Conservation (phyloP, 2,797 vertebrate genomes). For the Borostomias antarcticus region DNA sequence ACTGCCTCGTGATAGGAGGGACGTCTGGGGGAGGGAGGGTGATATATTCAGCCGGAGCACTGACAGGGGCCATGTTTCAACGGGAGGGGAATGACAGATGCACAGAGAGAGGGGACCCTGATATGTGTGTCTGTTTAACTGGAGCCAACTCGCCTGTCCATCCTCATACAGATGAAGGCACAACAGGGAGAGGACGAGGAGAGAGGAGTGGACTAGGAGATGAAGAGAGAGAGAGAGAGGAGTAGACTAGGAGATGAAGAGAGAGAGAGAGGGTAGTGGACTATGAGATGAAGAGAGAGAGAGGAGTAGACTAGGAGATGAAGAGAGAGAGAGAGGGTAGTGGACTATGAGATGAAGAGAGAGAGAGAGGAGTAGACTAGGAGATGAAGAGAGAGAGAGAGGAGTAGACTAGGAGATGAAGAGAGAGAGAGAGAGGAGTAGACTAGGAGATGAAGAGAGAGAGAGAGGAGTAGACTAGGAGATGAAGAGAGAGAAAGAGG, state of each 20-base stretch:
- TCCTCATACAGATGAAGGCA: constrained; percentile 66
- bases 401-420: neutral
- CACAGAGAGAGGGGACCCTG: constrained; percentile 54
- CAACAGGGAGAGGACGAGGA: constrained; percentile 53
- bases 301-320: neutral
- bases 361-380: constrained; percentile 2
- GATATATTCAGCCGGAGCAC: constrained; percentile 63
- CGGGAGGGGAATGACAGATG: constrained; percentile 69
- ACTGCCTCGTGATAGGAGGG: constrained; percentile 17
- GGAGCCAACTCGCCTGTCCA: constrained; percentile 71
- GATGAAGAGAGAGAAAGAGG: constrained; percentile 1
- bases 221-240: constrained; percentile 29
- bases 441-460: constrained; percentile 24
- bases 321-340: neutral
- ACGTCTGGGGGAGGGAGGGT: constrained; percentile 37
- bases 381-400: constrained; percentile 19
- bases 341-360: neutral
- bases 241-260: too few species aligned
- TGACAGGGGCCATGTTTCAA: constrained; percentile 76
- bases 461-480: constrained; percentile 31
- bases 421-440: constrained; percentile 2
- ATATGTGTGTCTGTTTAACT: constrained; percentile 72
- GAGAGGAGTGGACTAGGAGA: constrained; percentile 29
- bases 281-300: neutral
- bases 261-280: neutral